Base-by-base conservation (phyloP, 2,113 vertebrate species). In the Meriones unguiculatus region DNA sequence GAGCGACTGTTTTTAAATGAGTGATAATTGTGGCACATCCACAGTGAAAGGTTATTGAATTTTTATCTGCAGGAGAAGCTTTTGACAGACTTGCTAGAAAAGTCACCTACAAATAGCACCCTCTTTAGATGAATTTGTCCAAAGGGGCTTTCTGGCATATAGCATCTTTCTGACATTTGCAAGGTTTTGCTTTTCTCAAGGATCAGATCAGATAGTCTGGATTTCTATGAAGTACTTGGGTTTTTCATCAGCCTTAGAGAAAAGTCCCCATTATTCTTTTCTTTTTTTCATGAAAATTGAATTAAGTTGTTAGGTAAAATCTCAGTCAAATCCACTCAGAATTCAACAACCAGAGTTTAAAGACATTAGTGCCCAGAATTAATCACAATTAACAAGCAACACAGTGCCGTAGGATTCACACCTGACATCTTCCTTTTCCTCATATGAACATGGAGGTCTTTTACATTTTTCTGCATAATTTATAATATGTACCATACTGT, bases 1-100 rank as follows among this genome's bases (percentile, higher is more conserved):
- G 99, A 98, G 97, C 95, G 98, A 96, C 98, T 98, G 99, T 54
- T 98, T 98, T 98, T 98, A 99, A 99, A 99, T 99, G 99, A 99
- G 99, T 98, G 99, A 99, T 99, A 99, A 99, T 99, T 99, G 99
- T 99, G 99, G 98, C 99, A 99, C 98, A 96, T 98, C 98, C 98
- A 95, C 98, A 97, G 98, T 96, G 88, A 97, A 98, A 99, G 98
- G 98, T 99, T 99, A 99, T 99, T 99, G 99, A 99, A 99, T 99
- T 99, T 99, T 99, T 99, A 99, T 99, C 99, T 99, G 95, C 54
- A 94, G 98, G 95, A 97, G 97, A 94, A 89, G 95, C 88, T 98
- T 98, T 96, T 97, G 98, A 98, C 98, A 98, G 97, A 92, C 93
- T 95, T 94, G 96, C 96, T 97, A 95, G 96, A 98, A 92, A 98